Base-by-base conservation (phyloP, 2,797 vertebrate species). In the Yasuhikotakia modesta region DNA sequence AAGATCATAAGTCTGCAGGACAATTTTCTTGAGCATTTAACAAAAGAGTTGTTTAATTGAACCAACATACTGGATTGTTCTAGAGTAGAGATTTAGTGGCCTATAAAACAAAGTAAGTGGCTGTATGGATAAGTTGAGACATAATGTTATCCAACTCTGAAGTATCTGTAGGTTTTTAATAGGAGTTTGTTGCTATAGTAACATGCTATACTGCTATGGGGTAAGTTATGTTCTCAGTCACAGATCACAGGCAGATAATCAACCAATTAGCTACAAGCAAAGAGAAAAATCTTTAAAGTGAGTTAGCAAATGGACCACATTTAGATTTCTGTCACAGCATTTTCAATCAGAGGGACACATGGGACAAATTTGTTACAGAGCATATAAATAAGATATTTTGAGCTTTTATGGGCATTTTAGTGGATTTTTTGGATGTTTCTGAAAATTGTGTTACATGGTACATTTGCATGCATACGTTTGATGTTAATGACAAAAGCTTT, bases 11-110 rank as follows among this genome's bases (percentile, higher is more conserved):
- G 57, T 46, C 53, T 14, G 55, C 5, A 58, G 24, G 24, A 61
- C 27, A 16, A 4, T 61, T 17, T n/a, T 35, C 30, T 4, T 35
- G 32, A 39, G 27, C 19, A 53, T 50, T 53, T 53, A 0, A 53
- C 48, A 65, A 74, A 66, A 6, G 43, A 52, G 64, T 19, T 27
- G 12, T 61, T 24, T 19, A 48, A n/a, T n/a, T n/a, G n/a, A 61
- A 61, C 30, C 35, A 48, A 72, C 60, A 48, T n/a, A 61, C 55
- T 16, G 55, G 0, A 10, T 4, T 58, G 22, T 12, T 39, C 8
- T 57, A n/a, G 3, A 55, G 2, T 16, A 14, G 16, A 27, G 19
- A 46, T 43, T 2, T 5, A 27, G 22, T 58, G 12, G 55, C 4
- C 22, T 39, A 39, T 10, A 39, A 7, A 39, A 39, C 8, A 10